Percentiles rank a stretch among this genome's conserved stretches.
phyloP scores from a whole-genome alignment of 2,113 vertebrate species.

The Phyllostomus hastatus region DNA sequence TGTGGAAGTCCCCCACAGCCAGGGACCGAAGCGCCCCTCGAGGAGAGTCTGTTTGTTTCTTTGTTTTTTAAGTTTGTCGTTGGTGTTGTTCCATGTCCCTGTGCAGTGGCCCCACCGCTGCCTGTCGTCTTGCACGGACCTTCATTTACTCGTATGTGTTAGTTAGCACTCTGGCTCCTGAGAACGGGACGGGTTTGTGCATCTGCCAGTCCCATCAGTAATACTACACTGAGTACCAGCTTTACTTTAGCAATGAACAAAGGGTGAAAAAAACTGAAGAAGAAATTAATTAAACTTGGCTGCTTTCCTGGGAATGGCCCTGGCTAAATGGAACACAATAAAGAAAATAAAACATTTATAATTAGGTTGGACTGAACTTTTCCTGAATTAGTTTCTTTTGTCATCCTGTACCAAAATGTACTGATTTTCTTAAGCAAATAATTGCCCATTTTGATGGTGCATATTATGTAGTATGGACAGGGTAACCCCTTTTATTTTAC shows the following conservation, averaged over 20 bases:
- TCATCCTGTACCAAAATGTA: neutral
- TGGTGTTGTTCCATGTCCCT: conserved; percentile 19
- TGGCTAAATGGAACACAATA: neutral
- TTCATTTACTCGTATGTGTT: neutral
- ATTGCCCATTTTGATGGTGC: neutral
- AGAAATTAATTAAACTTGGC: neutral
- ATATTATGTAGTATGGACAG: neutral
- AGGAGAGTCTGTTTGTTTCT: neutral
- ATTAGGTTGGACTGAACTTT: neutral
- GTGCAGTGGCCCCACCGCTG: neutral
- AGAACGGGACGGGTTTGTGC: neutral
- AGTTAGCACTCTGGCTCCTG: neutral
- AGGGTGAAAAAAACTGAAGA: neutral
- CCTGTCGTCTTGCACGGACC: neutral
- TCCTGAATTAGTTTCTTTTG: neutral
- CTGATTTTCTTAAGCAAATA: neutral
- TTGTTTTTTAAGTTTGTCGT: conserved; percentile 18
- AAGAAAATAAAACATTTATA: conserved; percentile 1
- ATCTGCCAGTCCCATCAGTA: neutral
- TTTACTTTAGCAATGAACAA: neutral
- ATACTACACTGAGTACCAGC: neutral
- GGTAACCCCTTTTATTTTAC: conserved; percentile 16
- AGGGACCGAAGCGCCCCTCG: neutral
- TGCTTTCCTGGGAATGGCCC: neutral
- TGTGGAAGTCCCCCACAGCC: conserved; percentile 9